Evolutionary conservation across 1,140 invertebrate genomes (phyloP).

Genomic region (Zophobas atratus): DNA sequence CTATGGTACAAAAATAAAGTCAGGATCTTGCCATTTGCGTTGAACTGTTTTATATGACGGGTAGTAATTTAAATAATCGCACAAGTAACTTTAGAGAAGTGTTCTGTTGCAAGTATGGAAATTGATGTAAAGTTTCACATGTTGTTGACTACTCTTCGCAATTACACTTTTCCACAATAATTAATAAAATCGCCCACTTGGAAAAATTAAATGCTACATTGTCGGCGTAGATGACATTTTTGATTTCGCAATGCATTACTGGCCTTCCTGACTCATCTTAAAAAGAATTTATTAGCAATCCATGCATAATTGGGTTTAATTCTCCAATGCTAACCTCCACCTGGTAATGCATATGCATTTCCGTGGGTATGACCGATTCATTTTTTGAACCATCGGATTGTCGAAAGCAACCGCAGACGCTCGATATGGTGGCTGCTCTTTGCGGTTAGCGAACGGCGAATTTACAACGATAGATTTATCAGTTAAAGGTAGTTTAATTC

Average conservation of each 20-base stretch:
- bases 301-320: slow-evolving; percentile 5
- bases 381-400: not conserved
- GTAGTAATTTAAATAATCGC: slow-evolving; percentile 27
- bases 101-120: not conserved
- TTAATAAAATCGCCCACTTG: slow-evolving; percentile 9
- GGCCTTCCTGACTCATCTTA: slow-evolving; percentile 10
- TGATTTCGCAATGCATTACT: not conserved
- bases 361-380: not conserved
- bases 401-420: not conserved
- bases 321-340: not conserved
- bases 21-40: slow-evolving; percentile 26
- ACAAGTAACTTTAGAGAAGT: not conserved
- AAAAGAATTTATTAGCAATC: slow-evolving; percentile 6
- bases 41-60: slow-evolving; percentile 9
- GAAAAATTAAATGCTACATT: slow-evolving; percentile 9
- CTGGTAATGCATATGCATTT: slow-evolving; percentile 10
- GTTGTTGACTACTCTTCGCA: not conserved
- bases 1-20: slow-evolving; percentile 18
- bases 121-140: not conserved
- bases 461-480: not conserved
- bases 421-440: slow-evolving; percentile 26
- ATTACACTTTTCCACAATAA: too few relatives aligned
- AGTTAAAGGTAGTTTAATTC: not conserved
- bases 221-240: slow-evolving; percentile 8
- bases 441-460: slow-evolving; percentile 10